These are phyloP conservation scores for Diabrotica balteata DNA, from an alignment of 2,888 invertebrate species.

Conservation along the genomic window DNA sequence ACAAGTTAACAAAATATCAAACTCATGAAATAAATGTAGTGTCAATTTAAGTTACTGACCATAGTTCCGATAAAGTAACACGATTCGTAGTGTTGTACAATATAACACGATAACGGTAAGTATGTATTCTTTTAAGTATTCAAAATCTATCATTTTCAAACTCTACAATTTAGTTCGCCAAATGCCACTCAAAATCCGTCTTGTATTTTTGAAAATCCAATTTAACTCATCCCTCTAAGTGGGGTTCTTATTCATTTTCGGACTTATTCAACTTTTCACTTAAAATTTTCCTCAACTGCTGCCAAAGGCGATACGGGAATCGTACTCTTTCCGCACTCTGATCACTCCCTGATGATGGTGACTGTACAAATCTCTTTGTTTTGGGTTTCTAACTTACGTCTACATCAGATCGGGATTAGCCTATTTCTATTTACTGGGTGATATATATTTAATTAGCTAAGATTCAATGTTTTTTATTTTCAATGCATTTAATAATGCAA, in stretches of 20 bases:
- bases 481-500: too few species aligned
- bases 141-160: too few species aligned
- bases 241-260: slow-evolving; percentile 38
- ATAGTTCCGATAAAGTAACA: too few species aligned
- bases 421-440: neutral
- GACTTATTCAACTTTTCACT: slow-evolving; percentile 56
- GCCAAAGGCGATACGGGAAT: slow-evolving; percentile 44
- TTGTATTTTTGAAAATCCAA: slow-evolving; percentile 39
- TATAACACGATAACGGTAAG: too few species aligned
- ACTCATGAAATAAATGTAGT: too few species aligned
- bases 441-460: neutral
- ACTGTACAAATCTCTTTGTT: slow-evolving; percentile 53
- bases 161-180: neutral
- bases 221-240: slow-evolving; percentile 39
- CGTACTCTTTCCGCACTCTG: slow-evolving; percentile 51
- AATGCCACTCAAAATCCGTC: slow-evolving; percentile 14
- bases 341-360: slow-evolving; percentile 27
- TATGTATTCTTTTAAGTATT: too few species aligned
- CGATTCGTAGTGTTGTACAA: too few species aligned
- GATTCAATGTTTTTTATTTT: neutral
- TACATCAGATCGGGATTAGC: slow-evolving; percentile 4
- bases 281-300: slow-evolving; percentile 51
- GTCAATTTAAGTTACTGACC: too few species aligned
- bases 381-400: slow-evolving; percentile 48
- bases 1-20: too few species aligned